Evolutionary conservation across 2,113 vertebrate species (phyloP), one percentile per base, ranked within the genome.

Genomic region (Eurypyga helias): DNA sequence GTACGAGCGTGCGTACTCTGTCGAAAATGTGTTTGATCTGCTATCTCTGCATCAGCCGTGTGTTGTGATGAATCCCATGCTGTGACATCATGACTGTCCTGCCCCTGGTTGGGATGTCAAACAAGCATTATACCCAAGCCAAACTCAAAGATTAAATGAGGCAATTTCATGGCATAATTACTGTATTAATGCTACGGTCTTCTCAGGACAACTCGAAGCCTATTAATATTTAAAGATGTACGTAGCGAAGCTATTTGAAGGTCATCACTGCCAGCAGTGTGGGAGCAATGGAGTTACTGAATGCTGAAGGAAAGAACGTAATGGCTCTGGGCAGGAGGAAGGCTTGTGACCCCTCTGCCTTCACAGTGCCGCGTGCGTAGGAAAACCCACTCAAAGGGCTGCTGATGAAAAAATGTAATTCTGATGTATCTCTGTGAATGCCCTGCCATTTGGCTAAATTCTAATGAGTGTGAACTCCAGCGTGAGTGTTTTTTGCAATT

Each of bases 281-380:
- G 65, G 46, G 41, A 90, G 75, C 49, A 90, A 72, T 17, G 23
- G 19, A 58, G 29, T 33, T 49, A 54, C 3, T 58, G 90, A 92
- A 13, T 33, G 20, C n/a, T 90, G 58, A 83, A 62, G 1, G 3
- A 45, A 61, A 46, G 60, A 33, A 49, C 2, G 2, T 4, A 65
- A 20, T 58, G 28, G 28, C 43, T 85, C 52, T 85, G 79, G 81
- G 82, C 51, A 54, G 75, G 71, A 54, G 61, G 54, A 66, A 83
- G 33, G 49, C 49, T 20, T 46, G 79, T 88, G 90, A 95, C 55
- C 49, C 55, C 70, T 21, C 76, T 71, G 64, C 55, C 72, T 94
- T 65, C 4, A 7, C 55, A 76, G 61, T 33, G 52, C 36, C n/a
- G 31, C 0, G 0, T 38, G 26, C 2, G 0, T 28, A 88, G 71